phyloP scores from a whole-genome alignment of 2,888 invertebrate genomes.

The Antitype chi region DNA sequence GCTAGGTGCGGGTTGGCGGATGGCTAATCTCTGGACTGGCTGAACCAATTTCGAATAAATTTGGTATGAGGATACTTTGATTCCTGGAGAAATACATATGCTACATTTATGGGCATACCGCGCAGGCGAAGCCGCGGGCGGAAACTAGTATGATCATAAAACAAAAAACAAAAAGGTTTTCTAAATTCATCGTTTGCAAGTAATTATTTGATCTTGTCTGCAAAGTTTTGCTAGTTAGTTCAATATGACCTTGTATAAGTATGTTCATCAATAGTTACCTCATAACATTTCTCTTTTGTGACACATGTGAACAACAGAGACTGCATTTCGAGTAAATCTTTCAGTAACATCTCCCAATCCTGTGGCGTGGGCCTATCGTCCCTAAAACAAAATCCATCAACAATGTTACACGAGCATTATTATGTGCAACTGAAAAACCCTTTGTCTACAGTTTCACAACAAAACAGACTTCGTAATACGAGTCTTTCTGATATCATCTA shows the following conservation, averaged over 20 bases:
- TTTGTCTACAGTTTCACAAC: not conserved
- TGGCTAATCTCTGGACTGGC: no score
- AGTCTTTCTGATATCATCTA: not conserved
- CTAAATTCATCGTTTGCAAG: not conserved
- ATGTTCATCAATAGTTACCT: conserved; percentile 72
- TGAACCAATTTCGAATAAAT: no score
- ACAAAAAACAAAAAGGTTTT: not conserved
- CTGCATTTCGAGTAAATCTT: conserved; percentile 92
- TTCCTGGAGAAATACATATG: no score
- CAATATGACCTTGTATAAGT: not conserved
- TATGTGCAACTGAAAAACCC: conserved; percentile 11
- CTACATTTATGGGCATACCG: no score
- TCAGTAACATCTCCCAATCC: conserved; percentile 92
- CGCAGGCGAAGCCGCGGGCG: no score
- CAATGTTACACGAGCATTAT: not conserved
- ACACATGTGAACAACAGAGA: conserved; percentile 90
- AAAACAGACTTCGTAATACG: not conserved
- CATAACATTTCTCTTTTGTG: conserved; percentile 88
- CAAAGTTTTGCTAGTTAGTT: not conserved
- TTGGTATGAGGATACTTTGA: no score
- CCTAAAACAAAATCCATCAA: conserved; percentile 67
- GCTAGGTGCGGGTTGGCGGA: no score
- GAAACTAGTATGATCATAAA: not conserved
- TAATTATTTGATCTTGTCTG: not conserved
- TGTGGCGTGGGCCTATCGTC: conserved; percentile 80